A percentile compares a stretch with the other conserved stretches of the same genome.
Evolutionary conservation across 2,113 vertebrate species (phyloP).

Genomic region (Myotis lucifugus): DNA sequence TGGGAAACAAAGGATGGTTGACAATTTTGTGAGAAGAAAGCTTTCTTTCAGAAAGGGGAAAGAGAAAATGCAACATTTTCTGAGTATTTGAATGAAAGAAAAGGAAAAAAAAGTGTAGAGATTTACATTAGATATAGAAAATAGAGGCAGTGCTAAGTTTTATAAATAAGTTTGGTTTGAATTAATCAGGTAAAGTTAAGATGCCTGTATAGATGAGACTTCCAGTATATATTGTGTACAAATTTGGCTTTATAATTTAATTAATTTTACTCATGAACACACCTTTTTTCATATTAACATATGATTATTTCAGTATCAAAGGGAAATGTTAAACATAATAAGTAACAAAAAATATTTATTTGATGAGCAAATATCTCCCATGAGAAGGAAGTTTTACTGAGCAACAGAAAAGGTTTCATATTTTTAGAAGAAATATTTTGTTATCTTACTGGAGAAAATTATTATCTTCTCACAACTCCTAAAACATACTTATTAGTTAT

Average conservation of each 20-base stretch:
- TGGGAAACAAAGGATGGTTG: not conserved
- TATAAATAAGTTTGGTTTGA: not conserved
- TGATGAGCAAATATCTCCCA: not conserved
- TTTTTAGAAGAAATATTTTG: not conserved
- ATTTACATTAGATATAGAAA: not conserved
- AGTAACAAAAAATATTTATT: not conserved
- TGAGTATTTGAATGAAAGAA: not conserved
- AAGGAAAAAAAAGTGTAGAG: not conserved
- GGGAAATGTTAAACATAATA: not conserved
- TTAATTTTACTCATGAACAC: not conserved
- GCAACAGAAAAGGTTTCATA: not conserved
- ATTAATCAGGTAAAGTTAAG: not conserved
- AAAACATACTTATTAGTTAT: not conserved
- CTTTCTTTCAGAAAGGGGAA: not conserved
- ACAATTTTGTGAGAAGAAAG: not conserved
- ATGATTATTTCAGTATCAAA: not conserved
- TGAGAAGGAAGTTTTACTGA: not conserved
- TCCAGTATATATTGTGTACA: not conserved
- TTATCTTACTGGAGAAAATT: not conserved
- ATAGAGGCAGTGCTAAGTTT: not conserved
- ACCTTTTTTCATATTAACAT: not conserved
- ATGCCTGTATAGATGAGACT: not conserved
- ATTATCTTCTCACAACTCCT: not conserved
- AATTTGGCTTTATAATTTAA: slow-evolving; percentile 33
- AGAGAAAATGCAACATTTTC: not conserved